A percentile compares a stretch with the other conserved stretches of the same genome.
Evolutionary conservation across 1,140 invertebrate species (phyloP).

Genomic region (Leucophenga varia): DNA sequence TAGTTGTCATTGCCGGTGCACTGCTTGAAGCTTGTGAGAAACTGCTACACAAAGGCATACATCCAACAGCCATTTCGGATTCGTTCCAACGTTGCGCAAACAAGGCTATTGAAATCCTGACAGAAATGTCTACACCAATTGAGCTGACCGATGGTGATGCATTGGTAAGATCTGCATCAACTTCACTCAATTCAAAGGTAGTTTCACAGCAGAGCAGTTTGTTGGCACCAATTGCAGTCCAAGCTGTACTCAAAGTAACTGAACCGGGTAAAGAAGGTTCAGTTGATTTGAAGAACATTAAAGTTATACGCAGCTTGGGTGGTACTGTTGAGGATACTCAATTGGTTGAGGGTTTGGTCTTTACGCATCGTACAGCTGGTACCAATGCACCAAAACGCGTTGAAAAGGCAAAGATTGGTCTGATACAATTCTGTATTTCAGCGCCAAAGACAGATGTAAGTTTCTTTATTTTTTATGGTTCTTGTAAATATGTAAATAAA

Average conservation of each 20-base stretch:
- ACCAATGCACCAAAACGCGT: conserved; percentile 89
- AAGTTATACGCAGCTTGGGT: conserved; percentile 93
- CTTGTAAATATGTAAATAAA: too few species aligned
- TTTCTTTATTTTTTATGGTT: conserved; percentile 18
- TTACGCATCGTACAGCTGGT: conserved; percentile 86
- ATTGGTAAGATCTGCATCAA: conserved; percentile 92
- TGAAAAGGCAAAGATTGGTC: conserved; percentile 98
- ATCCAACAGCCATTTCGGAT: conserved; percentile 96
- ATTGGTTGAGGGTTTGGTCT: conserved; percentile 92
- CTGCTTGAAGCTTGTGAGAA: conserved; percentile 93
- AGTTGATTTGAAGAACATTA: conserved; percentile 84
- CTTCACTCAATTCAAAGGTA: conserved; percentile 98
- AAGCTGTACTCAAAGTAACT: conserved; percentile 89
- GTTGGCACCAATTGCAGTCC: conserved; percentile 94
- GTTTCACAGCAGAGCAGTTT: conserved; percentile 96
- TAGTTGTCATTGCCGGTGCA: conserved; percentile 94
- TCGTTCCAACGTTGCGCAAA: conserved; percentile 89
- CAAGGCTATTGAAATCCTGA: conserved; percentile 85
- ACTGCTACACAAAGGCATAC: conserved; percentile 90
- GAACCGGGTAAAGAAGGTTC: conserved; percentile 62
- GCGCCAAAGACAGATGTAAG: conserved; percentile 98
- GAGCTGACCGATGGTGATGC: conserved; percentile 85
- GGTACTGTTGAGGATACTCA: conserved; percentile 98
- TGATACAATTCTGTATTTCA: conserved; percentile 99
- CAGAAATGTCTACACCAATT: conserved; percentile 81